These are phyloP conservation scores for Bradypodion pumilum DNA, from an alignment of 2,797 vertebrate genomes.

Conservation along the genomic window DNA sequence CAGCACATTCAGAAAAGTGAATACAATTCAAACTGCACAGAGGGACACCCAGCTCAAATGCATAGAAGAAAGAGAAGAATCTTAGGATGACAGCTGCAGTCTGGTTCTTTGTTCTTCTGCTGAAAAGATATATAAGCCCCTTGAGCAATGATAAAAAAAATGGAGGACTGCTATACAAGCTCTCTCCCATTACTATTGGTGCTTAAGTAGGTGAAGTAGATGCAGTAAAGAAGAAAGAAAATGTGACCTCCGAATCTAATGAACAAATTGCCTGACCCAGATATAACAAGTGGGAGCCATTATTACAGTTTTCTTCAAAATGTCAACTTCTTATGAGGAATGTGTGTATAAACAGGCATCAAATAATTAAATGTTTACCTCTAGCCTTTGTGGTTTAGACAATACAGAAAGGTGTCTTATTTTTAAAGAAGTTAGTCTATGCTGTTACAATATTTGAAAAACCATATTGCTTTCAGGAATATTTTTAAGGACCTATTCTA, in stretches of 20 bases:
- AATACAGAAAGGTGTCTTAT: background rate
- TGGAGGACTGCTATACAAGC: background rate
- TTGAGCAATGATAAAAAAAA: background rate
- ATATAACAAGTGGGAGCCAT: background rate
- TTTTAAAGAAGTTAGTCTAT: background rate
- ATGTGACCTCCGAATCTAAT: background rate
- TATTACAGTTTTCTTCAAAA: background rate
- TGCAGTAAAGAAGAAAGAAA: background rate
- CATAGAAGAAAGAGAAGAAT: background rate
- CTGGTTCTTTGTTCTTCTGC: background rate
- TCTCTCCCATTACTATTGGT: background rate
- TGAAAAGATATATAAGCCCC: background rate
- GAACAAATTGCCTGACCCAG: background rate
- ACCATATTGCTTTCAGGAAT: too few species aligned
- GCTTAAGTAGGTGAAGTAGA: background rate
- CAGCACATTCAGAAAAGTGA: background rate
- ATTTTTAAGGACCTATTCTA: too few species aligned
- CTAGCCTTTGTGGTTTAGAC: background rate
- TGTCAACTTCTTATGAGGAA: background rate
- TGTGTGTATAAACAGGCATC: background rate
- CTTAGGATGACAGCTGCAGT: background rate
- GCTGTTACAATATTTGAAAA: too few species aligned
- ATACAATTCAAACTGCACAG: background rate
- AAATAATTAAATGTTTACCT: too few species aligned
- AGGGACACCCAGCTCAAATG: background rate